Evolutionary conservation across 1,140 invertebrate species (phyloP), one percentile per base, ranked within the genome.

Genomic region (Oreohelix idahoensis): DNA sequence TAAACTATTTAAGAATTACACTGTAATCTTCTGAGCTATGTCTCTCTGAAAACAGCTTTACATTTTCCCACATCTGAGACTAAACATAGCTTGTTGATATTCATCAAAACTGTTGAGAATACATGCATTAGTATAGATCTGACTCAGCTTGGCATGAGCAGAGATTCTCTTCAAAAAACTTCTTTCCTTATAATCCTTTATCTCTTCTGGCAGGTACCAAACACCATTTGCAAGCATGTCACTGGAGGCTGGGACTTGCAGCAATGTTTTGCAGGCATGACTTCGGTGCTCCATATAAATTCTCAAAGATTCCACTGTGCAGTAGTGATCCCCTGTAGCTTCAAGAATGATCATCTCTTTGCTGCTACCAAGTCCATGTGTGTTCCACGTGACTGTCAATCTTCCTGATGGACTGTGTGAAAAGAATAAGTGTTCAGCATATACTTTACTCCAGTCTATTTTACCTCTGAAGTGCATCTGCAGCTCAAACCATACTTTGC

Each of bases 401-500:
- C 42, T 69, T 13, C 66, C 66, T 45, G 23, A 23, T 4, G 32
- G 23, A 70, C 69, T 49, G 17, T 35, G 66, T 20, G 79, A 80
- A 38, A 80, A 80, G 29, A 70, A 70, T 38, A 80, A 80, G 36
- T 80, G 79, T 8, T 69, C 66, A 2, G 38, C 35, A 17, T 20
- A 20, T 13, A 80, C 79, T 49, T 80, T 69, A 35, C 66, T 80
- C 79, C 79, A 80, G 23, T 69, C 63, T 20, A 80, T 29, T 35
- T 71, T 80, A 45, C 38, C 42, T 36, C 80, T 51, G 49, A 85
- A 85, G 35, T 85, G 79, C 11, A 85, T 49, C 76, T 85, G 84
- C 2, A 85, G 75, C 38, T 85, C 84, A 75, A 85, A 85, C 84
- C 84, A 85, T 11, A 85, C 80, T 39, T 85, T 85, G 49, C 35